A percentile compares a stretch with the other conserved stretches of the same genome.
phyloP scores from a whole-genome alignment of 2,888 invertebrate genomes.

The Trissoscelio sp. region DNA sequence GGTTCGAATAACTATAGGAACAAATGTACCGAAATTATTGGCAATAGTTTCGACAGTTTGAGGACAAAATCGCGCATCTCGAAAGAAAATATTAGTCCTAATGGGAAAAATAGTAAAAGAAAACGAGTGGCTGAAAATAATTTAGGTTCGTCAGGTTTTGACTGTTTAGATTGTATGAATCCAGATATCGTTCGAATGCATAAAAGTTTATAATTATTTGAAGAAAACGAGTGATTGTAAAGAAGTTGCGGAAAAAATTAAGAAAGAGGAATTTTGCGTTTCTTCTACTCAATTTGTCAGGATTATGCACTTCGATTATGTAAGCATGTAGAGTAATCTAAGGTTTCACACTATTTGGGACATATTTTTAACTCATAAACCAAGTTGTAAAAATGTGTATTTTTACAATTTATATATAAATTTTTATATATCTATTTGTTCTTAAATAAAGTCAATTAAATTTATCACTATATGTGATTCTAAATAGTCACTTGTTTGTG shows the following conservation, averaged over 20 bases:
- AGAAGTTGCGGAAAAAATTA: conserved; percentile 87
- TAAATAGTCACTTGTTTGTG: too few species aligned
- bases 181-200: conserved; percentile 81
- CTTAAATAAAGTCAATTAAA: too few species aligned
- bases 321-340: conserved; percentile 85
- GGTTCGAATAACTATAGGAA: conserved; percentile 80
- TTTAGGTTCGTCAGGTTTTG: neutral
- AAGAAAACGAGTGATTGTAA: conserved; percentile 88
- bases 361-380: conserved; percentile 80
- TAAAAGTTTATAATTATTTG: conserved; percentile 87
- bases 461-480: too few species aligned
- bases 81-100: conserved; percentile 70
- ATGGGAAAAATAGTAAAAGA: conserved; percentile 74
- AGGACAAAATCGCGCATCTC: conserved; percentile 72
- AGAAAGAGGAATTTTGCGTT: conserved; percentile 89
- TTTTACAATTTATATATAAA: conserved; percentile 8
- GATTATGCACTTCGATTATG: conserved; percentile 88
- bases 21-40: conserved; percentile 75
- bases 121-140: conserved; percentile 77
- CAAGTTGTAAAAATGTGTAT: conserved; percentile 72
- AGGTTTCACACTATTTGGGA: conserved; percentile 81
- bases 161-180: conserved; percentile 77
- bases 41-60: conserved; percentile 75
- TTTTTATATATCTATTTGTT: too few species aligned
- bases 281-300: conserved; percentile 88